These are phyloP conservation scores for Sylvia atricapilla DNA, from an alignment of 2,113 vertebrate genomes.

Conservation along the genomic window DNA sequence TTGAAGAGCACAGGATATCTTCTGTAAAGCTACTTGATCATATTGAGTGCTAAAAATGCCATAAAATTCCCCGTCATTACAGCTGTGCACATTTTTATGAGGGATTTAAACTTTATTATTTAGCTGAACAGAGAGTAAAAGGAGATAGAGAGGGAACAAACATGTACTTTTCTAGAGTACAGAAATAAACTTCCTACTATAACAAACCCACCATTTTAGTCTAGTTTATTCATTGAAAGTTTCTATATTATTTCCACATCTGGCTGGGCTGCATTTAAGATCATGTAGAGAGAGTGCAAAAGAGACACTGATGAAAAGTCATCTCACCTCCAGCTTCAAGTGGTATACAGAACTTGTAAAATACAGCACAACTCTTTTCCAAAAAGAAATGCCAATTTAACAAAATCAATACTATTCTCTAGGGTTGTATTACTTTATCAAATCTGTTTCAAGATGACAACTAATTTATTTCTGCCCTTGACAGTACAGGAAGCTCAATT, in stretches of 20 bases:
- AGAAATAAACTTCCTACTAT: background rate
- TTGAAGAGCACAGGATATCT: background rate
- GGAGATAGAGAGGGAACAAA: background rate
- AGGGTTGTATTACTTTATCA: background rate
- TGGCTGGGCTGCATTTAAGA: background rate
- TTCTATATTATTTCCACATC: background rate
- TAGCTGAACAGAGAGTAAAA: background rate
- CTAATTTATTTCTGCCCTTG: background rate
- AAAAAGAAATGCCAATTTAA: background rate
- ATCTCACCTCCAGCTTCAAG: background rate
- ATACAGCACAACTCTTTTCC: background rate
- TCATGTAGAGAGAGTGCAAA: background rate
- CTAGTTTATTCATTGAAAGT: background rate
- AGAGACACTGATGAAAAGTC: background rate
- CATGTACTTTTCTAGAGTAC: background rate
- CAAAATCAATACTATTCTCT: background rate
- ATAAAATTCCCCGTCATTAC: background rate
- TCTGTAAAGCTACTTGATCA: background rate
- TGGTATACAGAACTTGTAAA: background rate
- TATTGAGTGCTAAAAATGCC: background rate
- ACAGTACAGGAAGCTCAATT: background rate
- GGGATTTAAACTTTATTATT: background rate
- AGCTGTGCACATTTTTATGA: background rate
- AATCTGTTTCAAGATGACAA: background rate
- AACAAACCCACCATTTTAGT: background rate